Evolutionary conservation across 1,140 invertebrate species (phyloP), one percentile per base, ranked within the genome.

Genomic region (Oedothorax gibbosus): DNA sequence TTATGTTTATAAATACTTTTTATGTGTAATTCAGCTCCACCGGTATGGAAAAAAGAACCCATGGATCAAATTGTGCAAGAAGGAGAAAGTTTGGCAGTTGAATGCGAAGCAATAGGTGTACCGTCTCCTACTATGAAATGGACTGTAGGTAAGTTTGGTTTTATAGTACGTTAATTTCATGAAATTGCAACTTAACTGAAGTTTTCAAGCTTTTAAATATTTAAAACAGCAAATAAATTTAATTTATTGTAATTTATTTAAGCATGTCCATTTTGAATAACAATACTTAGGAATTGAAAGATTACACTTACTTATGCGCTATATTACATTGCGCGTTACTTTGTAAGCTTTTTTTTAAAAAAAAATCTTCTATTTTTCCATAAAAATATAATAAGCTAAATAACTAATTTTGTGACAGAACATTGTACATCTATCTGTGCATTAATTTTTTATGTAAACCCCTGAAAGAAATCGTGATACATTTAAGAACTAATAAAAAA

Each of bases 11-110:
- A n/a, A n/a, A n/a, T n/a, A n/a, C n/a, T 35, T 35, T 35, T 35
- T 73, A 8, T 56, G 18, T 56, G 12, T 2, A 57, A 54, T 84
- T 51, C 50, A 87, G 87, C 86, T 62, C 71, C 87, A 14, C 87
- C 87, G 56, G 69, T 53, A 18, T 88, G 87, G 87, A 6, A 86
- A 9, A 79, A 83, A 18, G 84, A 86, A 49, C 87, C 87, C n/a
- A 49, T 64, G n/a, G 75, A 87, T 75, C 50, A 71, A 5, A 7
- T 50, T 14, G 60, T 57, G 7, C 69, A 68, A 62, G 68, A 65
- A 65, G 87, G 87, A 7, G 76, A 76, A 10, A 71, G 18, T 21
- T 15, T 86, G 8, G 20, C 49, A 2, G 49, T 87, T 15, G 71
- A 85, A 15, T 88, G 87, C 64, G 14, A 64, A 20, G 87, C 87